Evolutionary conservation across 2,888 invertebrate species (phyloP).

Genomic region (Yponomeuta plumbellus): DNA sequence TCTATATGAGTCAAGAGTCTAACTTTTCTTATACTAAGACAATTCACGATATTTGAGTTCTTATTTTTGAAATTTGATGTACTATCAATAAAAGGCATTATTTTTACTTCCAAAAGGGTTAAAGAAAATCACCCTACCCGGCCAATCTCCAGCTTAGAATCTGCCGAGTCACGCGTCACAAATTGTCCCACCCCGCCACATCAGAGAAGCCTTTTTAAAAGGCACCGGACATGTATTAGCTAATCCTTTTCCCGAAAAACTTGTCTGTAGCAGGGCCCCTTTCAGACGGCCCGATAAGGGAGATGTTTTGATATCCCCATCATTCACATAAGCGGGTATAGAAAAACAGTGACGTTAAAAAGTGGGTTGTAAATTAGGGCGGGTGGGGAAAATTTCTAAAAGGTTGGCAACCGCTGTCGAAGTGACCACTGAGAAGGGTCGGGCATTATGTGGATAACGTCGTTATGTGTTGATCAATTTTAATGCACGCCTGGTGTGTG

Average conservation of each 20-base stretch:
- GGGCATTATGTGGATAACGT: slow-evolving; percentile 69
- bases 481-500: slow-evolving; percentile 42
- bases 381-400: slow-evolving; percentile 47
- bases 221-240: slow-evolving; percentile 45
- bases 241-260: slow-evolving; percentile 70
- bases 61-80: not conserved
- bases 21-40: too few species aligned
- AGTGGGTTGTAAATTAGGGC: slow-evolving; percentile 64
- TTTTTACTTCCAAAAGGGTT: not conserved
- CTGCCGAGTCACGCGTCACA: slow-evolving; percentile 32
- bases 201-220: slow-evolving; percentile 35
- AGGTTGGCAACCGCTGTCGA: slow-evolving; percentile 70
- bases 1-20: too few species aligned
- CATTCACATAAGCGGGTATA: slow-evolving; percentile 67
- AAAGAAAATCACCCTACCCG: not conserved
- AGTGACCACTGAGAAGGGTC: slow-evolving; percentile 75
- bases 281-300: slow-evolving; percentile 52
- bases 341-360: slow-evolving; percentile 76
- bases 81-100: not conserved
- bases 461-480: slow-evolving; percentile 76
- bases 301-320: slow-evolving; percentile 73
- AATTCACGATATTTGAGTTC: too few species aligned
- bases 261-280: slow-evolving; percentile 37
- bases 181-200: slow-evolving; percentile 31
- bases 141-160: slow-evolving; percentile 21